Evolutionary conservation across 2,888 invertebrate genomes (phyloP).

Genomic region (Sericinus montela): DNA sequence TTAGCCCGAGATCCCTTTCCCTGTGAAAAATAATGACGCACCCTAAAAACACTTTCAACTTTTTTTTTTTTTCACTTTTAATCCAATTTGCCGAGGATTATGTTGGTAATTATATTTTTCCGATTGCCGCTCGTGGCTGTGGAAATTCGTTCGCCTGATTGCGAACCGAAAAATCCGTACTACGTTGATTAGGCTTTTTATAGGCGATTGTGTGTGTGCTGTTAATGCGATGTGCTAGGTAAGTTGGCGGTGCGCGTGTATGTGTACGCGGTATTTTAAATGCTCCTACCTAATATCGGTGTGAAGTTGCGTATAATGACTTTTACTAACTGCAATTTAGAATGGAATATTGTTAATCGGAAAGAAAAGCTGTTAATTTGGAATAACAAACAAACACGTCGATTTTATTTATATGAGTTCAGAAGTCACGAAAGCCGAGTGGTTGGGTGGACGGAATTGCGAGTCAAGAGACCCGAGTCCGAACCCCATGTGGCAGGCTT

Average conservation of each 20-base stretch:
- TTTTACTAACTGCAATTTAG: too few species aligned
- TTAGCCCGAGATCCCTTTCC: conserved; percentile 69
- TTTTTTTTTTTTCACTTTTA: conserved; percentile 75
- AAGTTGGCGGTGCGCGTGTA: conserved; percentile 19
- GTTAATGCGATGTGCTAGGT: conserved; percentile 10
- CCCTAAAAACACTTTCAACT: conserved; percentile 76
- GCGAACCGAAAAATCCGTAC: conserved; percentile 58
- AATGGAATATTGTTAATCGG: too few species aligned
- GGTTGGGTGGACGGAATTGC: too few species aligned
- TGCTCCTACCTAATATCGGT: conserved; percentile 2
- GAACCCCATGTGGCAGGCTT: too few species aligned
- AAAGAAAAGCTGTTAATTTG: too few species aligned
- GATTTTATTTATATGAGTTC: too few species aligned
- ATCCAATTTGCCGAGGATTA: conserved; percentile 80
- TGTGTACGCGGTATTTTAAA: conserved; percentile 23
- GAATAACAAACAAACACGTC: too few species aligned
- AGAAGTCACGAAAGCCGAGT: too few species aligned
- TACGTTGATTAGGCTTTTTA: conserved; percentile 70
- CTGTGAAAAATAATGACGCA: conserved; percentile 76
- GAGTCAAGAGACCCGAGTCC: too few species aligned
- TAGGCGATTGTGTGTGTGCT: conserved; percentile 38
- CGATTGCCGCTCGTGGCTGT: conserved; percentile 65
- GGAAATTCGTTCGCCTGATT: conserved; percentile 69
- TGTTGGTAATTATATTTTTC: conserved; percentile 80
- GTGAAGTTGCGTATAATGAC: conserved; percentile 10